Conservation (phyloP, 1,140 invertebrate genomes). For the Sipha flava region DNA sequence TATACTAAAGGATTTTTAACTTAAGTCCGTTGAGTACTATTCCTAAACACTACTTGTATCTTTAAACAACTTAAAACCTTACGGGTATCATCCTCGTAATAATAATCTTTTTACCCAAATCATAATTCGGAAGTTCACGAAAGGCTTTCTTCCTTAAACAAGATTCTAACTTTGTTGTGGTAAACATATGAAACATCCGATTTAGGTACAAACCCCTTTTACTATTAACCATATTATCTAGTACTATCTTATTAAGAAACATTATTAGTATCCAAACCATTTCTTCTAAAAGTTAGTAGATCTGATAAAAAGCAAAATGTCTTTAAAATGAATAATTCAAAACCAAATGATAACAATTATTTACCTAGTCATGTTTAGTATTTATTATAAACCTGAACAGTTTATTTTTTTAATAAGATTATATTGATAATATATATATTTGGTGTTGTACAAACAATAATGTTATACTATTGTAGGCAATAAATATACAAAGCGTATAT, state of each 20-base stretch:
- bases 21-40: background rate
- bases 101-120: constrained; percentile 3
- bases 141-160: background rate
- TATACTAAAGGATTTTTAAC: background rate
- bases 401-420: too few species aligned
- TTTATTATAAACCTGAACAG: too few species aligned
- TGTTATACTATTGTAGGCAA: too few species aligned
- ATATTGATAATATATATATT: too few species aligned
- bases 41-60: background rate
- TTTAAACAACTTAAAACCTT: background rate
- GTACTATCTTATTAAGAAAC: background rate
- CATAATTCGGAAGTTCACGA: background rate
- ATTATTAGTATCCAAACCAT: too few species aligned
- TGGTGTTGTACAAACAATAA: too few species aligned
- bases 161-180: background rate
- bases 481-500: too few species aligned
- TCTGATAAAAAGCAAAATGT: too few species aligned
- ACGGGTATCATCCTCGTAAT: background rate
- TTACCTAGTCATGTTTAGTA: too few species aligned
- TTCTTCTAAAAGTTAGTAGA: too few species aligned
- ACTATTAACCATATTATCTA: background rate
- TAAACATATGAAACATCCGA: background rate
- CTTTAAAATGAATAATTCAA: too few species aligned
- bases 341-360: too few species aligned
- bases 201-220: background rate